A percentile compares a stretch with the other conserved stretches of the same genome.
Evolutionary conservation across 2,888 invertebrate species (phyloP).

Genomic region (Drosophila anomalata): DNA sequence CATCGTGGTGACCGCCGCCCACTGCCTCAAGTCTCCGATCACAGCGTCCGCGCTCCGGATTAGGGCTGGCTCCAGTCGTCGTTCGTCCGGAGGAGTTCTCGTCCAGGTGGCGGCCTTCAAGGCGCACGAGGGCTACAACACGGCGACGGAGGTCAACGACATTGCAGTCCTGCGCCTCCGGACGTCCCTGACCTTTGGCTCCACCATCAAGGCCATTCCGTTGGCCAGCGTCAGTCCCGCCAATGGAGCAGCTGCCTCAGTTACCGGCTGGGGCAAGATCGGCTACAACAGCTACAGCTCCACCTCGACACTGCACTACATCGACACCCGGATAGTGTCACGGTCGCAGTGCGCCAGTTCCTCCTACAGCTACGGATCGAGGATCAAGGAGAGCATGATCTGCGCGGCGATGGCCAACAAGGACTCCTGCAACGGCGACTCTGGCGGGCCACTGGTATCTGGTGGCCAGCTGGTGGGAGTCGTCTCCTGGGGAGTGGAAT

Average conservation of each 20-base stretch:
- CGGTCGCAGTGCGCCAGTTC: constrained; percentile 80
- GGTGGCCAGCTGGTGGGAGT: constrained; percentile 69
- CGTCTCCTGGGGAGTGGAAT: constrained; percentile 79
- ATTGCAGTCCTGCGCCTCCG: constrained; percentile 48
- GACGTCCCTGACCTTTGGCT: constrained; percentile 29
- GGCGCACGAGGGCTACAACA: constrained; percentile 42
- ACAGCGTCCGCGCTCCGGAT: constrained; percentile 32
- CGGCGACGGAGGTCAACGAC: constrained; percentile 32
- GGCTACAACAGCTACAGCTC: constrained; percentile 17
- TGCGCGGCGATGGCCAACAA: constrained; percentile 64
- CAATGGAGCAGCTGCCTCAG: constrained; percentile 38
- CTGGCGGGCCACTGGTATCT: constrained; percentile 79
- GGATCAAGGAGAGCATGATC: constrained; percentile 65
- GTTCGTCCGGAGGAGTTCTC: constrained; percentile 38
- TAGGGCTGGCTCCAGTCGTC: constrained; percentile 48
- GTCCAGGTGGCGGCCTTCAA: constrained; percentile 35
- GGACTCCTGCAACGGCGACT: constrained; percentile 80
- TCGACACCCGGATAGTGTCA: constrained; percentile 50
- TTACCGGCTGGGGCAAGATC: constrained; percentile 59
- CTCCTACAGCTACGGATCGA: constrained; percentile 82
- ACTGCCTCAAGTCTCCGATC: constrained; percentile 83
- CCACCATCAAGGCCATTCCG: constrained; percentile 42
- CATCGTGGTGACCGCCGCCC: constrained; percentile 86
- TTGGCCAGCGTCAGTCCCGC: constrained; percentile 48
- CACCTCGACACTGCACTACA: constrained; percentile 39